Conservation (phyloP, 2,113 vertebrate species). For the Labeo catla region DNA sequence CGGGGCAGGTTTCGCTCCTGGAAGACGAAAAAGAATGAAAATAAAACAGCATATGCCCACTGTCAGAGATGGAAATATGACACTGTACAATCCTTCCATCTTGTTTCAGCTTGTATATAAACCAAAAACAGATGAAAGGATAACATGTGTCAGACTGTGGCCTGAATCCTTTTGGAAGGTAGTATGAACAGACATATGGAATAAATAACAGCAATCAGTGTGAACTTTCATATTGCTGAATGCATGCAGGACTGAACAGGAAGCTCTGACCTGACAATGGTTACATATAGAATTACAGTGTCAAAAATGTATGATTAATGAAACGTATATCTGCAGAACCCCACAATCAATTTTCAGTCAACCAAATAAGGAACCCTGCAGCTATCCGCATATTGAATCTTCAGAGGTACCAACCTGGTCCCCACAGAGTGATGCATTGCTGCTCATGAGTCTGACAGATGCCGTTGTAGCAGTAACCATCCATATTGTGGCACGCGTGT, state of each 20-base stretch:
- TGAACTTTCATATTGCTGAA: conserved; percentile 11
- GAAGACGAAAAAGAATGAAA: conserved; percentile 47
- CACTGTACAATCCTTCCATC: conserved; percentile 21
- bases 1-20: conserved; percentile 95
- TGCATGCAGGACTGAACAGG: background rate
- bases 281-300: conserved; percentile 1
- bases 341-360: background rate
- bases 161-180: conserved; percentile 27
- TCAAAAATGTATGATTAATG: conserved; percentile 26
- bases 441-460: conserved; percentile 98
- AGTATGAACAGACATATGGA: conserved; percentile 32
- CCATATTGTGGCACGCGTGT: conserved; percentile 83
- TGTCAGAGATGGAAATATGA: conserved; percentile 9
- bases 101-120: conserved; percentile 12
- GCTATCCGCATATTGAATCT: background rate
- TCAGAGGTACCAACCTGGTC: conserved; percentile 79
- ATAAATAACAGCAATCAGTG: conserved; percentile 36
- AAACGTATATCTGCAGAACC: background rate
- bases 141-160: conserved; percentile 37
- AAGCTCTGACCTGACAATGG: background rate
- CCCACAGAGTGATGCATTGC: conserved; percentile 97
- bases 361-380: background rate
- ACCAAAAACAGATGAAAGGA: conserved; percentile 32
- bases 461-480: conserved; percentile 96
- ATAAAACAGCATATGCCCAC: conserved; percentile 4